These are phyloP conservation scores for Megalopta genalis DNA, from an alignment of 1,140 invertebrate species.

Conservation along the genomic window DNA sequence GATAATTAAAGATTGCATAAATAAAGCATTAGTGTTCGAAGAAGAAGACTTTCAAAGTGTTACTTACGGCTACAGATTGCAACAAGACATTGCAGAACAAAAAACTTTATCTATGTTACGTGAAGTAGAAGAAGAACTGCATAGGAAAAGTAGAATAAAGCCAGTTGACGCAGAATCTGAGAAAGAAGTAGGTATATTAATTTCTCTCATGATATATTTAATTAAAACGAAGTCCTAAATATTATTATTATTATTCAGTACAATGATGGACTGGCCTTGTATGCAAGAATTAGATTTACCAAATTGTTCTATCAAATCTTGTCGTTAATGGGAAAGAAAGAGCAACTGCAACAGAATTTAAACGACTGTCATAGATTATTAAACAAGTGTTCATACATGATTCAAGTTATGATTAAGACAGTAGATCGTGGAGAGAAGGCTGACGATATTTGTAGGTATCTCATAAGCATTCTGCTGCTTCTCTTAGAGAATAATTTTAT, in stretches of 20 bases:
- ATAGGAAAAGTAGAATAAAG: slow-evolving; percentile 85
- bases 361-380: slow-evolving; percentile 85
- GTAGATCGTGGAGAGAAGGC: slow-evolving; percentile 88
- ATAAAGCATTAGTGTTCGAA: slow-evolving; percentile 92
- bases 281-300: slow-evolving; percentile 91
- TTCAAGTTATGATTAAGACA: slow-evolving; percentile 90
- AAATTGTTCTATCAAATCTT: slow-evolving; percentile 92
- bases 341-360: slow-evolving; percentile 81
- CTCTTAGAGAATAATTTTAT: slow-evolving; percentile 34
- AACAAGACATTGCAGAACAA: slow-evolving; percentile 90
- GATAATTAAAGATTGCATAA: slow-evolving; percentile 93
- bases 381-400: slow-evolving; percentile 87
- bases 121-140: slow-evolving; percentile 95
- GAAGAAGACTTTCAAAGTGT: slow-evolving; percentile 98
- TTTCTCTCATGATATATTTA: neutral
- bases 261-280: slow-evolving; percentile 85
- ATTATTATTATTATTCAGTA: slow-evolving; percentile 72
- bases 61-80: slow-evolving; percentile 94
- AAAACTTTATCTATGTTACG: slow-evolving; percentile 90
- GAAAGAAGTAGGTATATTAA: slow-evolving; percentile 68
- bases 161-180: slow-evolving; percentile 78
- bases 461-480: neutral
- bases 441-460: slow-evolving; percentile 84
- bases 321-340: slow-evolving; percentile 83
- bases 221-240: slow-evolving; percentile 29